Base-by-base conservation (phyloP, 2,113 vertebrate genomes). In the Hippocampus barbouri region DNA sequence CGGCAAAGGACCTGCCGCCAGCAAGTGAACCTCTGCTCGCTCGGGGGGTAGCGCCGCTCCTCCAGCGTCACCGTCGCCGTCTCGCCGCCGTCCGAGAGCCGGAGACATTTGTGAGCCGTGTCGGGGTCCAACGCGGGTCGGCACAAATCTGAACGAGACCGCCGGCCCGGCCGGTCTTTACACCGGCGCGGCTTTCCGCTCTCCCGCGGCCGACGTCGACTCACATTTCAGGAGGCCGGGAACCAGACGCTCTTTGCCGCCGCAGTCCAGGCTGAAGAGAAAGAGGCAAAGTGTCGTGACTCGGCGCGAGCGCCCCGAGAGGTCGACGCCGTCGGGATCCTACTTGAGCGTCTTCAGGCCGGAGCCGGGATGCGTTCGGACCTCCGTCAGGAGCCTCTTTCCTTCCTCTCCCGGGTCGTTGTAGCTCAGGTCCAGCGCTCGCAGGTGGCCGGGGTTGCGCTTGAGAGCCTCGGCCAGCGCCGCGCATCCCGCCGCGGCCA, bases 341-440 rank as follows among this genome's bases (percentile, higher is more conserved):
- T 68, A 68, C 66, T 34, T 53, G 66, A 68, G 15, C 11, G 15
- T 68, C 43, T 53, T 6, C 14, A 68, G 66, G 16, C 49, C 21
- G 45, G 23, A 68, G 23, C 27, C 12, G 25, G 45, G 66, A 68
- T 51, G 9, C 66, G 1, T 51, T 20, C 20, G 66, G 25, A 8
- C 25, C 45, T 10, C 27, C 9, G 0, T 30, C 16, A 68, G 27
- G 25, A 20, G 14, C 66, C 16, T 30, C 16, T 20, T 25, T 68
- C 66, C 66, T 53, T 47, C 15, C 11, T 30, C 43, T 53, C 25
- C 66, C 10, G 66, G 66, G 30, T 68, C 16, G 14, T 68, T 68
- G 66, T 68, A 68, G 66, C 66, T 53, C 25, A 68, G 47, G 47
- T 68, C 66, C 66, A 68, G 27, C 66, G 9, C 66, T 53, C 23